A percentile compares a stretch with the other conserved stretches of the same genome.
These are phyloP conservation scores for Chymomyza amoena DNA, from an alignment of 2,888 invertebrate genomes.

Conservation along the genomic window DNA sequence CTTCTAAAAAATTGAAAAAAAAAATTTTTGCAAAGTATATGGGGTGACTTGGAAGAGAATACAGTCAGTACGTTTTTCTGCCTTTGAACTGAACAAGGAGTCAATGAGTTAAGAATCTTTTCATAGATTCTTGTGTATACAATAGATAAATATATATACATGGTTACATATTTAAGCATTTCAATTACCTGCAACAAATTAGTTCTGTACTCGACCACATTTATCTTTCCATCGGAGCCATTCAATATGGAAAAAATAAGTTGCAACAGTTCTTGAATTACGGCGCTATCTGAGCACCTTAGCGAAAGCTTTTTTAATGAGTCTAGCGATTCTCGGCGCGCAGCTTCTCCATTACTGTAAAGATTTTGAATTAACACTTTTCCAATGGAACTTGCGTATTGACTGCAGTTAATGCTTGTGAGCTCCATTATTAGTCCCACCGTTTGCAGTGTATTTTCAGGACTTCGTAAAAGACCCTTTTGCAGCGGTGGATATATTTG, in stretches of 20 bases:
- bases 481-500: constrained; percentile 90
- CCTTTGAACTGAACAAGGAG: too few species aligned
- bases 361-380: constrained; percentile 90
- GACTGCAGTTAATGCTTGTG: constrained; percentile 87
- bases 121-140: too few species aligned
- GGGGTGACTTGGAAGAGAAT: too few species aligned
- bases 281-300: constrained; percentile 84
- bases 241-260: constrained; percentile 89
- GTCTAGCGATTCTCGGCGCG: constrained; percentile 86
- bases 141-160: too few species aligned
- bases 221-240: constrained; percentile 94
- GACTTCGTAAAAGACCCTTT: constrained; percentile 94
- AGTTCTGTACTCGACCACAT: constrained; percentile 92
- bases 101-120: too few species aligned
- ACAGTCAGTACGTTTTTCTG: too few species aligned
- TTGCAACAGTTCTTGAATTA: constrained; percentile 84
- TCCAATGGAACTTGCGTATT: constrained; percentile 87
- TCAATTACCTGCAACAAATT: constrained; percentile 86
- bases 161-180: too few species aligned
- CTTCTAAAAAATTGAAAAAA: too few species aligned
- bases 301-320: constrained; percentile 86
- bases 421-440: constrained; percentile 88
- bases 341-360: constrained; percentile 90
- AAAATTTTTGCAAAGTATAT: too few species aligned
- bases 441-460: constrained; percentile 92